These are phyloP conservation scores for Cyanistes caeruleus DNA, from an alignment of 2,113 vertebrate species.

Conservation along the genomic window DNA sequence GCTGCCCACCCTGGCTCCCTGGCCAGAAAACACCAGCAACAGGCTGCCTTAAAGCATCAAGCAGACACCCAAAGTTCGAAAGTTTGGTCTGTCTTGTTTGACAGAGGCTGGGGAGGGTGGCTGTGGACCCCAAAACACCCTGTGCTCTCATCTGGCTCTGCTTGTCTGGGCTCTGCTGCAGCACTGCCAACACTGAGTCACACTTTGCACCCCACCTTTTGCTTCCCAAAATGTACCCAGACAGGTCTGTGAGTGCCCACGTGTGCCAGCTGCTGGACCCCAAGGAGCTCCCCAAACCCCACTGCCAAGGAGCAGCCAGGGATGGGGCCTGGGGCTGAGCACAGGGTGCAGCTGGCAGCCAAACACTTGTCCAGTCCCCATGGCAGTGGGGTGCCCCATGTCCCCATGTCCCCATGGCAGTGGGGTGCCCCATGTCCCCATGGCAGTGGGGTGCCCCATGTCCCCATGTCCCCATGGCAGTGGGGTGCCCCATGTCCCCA, in stretches of 20 bases:
- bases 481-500: fast-evolving
- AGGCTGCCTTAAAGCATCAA: background rate
- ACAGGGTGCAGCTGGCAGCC: background rate
- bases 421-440: fast-evolving
- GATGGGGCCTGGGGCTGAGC: background rate
- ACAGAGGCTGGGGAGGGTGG: background rate
- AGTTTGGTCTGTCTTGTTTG: background rate
- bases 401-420: fast-evolving
- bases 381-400: background rate
- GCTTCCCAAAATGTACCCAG: background rate
- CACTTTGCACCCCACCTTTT: background rate
- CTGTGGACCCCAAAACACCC: fast-evolving
- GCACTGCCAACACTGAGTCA: fast-evolving
- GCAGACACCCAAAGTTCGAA: background rate
- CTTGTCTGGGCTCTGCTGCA: background rate
- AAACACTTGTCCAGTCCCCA: background rate
- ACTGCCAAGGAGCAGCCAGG: fast-evolving
- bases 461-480: fast-evolving
- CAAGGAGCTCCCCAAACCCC: background rate
- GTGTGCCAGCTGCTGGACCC: fast-evolving
- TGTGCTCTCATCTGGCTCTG: background rate
- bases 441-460: background rate
- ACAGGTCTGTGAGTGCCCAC: background rate
- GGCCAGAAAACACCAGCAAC: background rate
- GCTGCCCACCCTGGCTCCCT: background rate